Conservation (phyloP, 2,888 invertebrate genomes). For the Melanotus villosus region DNA sequence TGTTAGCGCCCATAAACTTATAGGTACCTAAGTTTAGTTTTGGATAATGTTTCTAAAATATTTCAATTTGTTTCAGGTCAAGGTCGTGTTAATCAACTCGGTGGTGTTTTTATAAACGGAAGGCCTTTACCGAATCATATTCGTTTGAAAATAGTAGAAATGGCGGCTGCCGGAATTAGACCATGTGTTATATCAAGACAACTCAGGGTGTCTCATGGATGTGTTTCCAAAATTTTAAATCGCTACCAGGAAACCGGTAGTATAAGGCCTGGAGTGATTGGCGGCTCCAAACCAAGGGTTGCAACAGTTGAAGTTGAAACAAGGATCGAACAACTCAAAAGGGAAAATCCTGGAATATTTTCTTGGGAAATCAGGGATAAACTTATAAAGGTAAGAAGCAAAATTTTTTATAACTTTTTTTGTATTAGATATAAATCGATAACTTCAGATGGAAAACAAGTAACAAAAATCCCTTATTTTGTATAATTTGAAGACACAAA, state of each 20-base stretch:
- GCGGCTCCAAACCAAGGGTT: constrained; percentile 94
- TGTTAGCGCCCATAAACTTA: too few species aligned
- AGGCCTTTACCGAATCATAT: constrained; percentile 97
- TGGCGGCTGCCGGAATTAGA: constrained; percentile 94
- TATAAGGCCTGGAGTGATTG: constrained; percentile 94
- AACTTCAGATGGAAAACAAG: too few species aligned
- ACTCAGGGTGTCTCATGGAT: constrained; percentile 95
- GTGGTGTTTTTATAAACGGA: constrained; percentile 98
- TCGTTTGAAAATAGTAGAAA: constrained; percentile 94
- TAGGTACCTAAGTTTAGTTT: too few species aligned
- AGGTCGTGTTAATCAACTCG: constrained; percentile 96
- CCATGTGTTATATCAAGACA: constrained; percentile 97
- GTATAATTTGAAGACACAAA: too few species aligned
- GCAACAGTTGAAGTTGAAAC: constrained; percentile 95
- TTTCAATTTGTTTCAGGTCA: too few species aligned
- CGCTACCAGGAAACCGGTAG: constrained; percentile 96
- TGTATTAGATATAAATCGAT: too few species aligned
- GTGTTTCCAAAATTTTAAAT: constrained; percentile 97
- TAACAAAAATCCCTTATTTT: too few species aligned
- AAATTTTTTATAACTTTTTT: too few species aligned
- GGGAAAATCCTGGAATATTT: constrained; percentile 93
- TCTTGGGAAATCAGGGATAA: constrained; percentile 96
- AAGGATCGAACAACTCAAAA: constrained; percentile 91
- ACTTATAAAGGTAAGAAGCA: constrained; percentile 85
- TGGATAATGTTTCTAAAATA: too few species aligned